These are phyloP conservation scores for Platypus cylindrus DNA, from an alignment of 2,888 invertebrate species.

Conservation along the genomic window DNA sequence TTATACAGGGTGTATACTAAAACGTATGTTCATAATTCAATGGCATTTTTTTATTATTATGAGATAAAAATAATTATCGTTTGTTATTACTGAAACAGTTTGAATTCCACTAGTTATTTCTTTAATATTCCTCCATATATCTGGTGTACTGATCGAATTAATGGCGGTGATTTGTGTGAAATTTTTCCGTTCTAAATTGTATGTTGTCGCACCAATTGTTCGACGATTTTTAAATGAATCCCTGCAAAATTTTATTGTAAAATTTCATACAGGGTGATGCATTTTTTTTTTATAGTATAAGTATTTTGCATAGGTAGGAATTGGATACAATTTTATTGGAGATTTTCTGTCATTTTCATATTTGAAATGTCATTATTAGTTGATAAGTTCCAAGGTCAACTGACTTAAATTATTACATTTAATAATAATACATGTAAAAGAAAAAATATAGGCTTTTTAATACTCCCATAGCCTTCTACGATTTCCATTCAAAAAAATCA, in stretches of 20 bases:
- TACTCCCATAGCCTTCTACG: no score
- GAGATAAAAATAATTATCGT: conserved; percentile 4
- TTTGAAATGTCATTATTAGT: no score
- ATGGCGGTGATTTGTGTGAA: conserved; percentile 50
- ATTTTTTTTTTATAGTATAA: no score
- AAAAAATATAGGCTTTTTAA: no score
- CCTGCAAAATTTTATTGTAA: conserved; percentile 13
- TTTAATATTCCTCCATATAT: conserved; percentile 55
- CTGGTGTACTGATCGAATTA: conserved; percentile 50
- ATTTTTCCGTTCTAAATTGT: conserved; percentile 50
- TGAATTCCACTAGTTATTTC: conserved; percentile 51
- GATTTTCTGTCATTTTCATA: no score
- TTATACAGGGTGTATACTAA: background rate
- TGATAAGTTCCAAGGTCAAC: no score
- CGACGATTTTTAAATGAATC: conserved; percentile 44
- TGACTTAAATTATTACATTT: no score
- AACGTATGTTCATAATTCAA: background rate
- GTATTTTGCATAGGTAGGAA: no score
- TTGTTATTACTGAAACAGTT: conserved; percentile 20
- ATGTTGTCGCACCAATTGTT: conserved; percentile 55
- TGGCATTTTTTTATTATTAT: background rate
- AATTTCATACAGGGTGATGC: no score
- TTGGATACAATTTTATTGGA: no score
- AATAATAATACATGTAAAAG: no score
- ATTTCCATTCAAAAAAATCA: no score